These are phyloP conservation scores for Ophion slaviceki DNA, from an alignment of 2,888 invertebrate genomes.

Conservation along the genomic window DNA sequence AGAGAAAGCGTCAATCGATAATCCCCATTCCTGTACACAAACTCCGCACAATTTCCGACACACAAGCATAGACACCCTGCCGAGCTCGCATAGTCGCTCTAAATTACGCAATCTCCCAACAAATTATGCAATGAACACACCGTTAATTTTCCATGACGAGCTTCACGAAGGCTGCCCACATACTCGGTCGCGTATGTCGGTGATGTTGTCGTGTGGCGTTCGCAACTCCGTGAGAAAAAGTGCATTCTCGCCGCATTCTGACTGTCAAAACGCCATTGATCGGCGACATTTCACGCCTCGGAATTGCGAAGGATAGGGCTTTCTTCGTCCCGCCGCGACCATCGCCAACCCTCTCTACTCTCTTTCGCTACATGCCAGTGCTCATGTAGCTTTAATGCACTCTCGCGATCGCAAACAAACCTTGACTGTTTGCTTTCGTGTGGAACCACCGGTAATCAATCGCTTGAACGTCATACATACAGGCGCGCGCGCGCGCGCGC, in stretches of 20 bases:
- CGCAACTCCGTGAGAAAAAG: neutral
- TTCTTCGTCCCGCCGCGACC: neutral
- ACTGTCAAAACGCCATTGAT: neutral
- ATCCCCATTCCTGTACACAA: constrained; percentile 13
- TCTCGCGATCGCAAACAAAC: constrained; percentile 57
- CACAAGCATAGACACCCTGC: neutral
- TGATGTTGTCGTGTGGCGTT: constrained; percentile 7
- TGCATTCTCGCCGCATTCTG: neutral
- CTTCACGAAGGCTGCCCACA: neutral
- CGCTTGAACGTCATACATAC: constrained; percentile 27
- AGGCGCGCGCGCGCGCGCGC: no score
- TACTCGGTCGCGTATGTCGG: neutral
- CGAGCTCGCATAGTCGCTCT: neutral
- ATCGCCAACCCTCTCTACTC: no score
- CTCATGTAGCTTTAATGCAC: constrained; percentile 23
- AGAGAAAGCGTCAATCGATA: constrained; percentile 37
- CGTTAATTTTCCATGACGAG: neutral
- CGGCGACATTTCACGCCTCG: neutral
- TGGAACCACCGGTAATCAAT: constrained; percentile 56
- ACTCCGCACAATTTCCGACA: neutral
- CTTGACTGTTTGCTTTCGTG: constrained; percentile 55
- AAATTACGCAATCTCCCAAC: constrained; percentile 14
- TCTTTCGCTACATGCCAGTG: neutral
- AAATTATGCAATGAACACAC: constrained; percentile 42
- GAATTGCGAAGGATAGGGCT: neutral